Evolutionary conservation across 23 tunicate species (phyloP).

Genomic region (Clavelina lepadiformis): DNA sequence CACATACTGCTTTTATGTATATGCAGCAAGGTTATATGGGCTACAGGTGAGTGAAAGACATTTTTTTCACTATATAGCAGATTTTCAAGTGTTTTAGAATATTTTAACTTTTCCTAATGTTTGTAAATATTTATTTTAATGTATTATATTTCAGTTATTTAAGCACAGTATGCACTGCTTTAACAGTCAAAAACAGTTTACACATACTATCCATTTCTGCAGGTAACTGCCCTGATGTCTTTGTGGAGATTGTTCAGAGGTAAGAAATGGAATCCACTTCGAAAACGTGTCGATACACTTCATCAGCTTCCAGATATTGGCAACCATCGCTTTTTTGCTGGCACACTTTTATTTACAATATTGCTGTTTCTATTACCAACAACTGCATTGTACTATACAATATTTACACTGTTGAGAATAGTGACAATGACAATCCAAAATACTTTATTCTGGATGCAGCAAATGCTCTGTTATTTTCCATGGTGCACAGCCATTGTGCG

Average conservation of each 20-base stretch:
- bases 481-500: constrained; percentile 15
- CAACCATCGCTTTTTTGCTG: constrained; percentile 62
- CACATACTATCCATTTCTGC: no score
- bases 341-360: constrained; percentile 71
- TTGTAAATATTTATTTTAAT: background rate
- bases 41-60: constrained; percentile 42
- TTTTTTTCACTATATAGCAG: background rate
- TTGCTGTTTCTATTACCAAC: constrained; percentile 79
- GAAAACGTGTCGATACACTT: constrained; percentile 72
- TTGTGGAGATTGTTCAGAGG: constrained; percentile 83
- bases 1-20: constrained; percentile 82
- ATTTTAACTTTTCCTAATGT: background rate
- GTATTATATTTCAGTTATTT: no score
- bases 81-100: background rate
- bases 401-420: constrained; percentile 54
- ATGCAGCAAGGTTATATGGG: constrained; percentile 76
- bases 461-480: constrained; percentile 27
- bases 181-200: no score
- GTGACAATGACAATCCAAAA: constrained; percentile 47
- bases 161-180: no score
- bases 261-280: constrained; percentile 74
- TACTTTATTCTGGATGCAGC: background rate
- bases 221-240: constrained; percentile 73
- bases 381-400: constrained; percentile 73
- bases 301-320: constrained; percentile 33